Evolutionary conservation across 2,888 invertebrate genomes (phyloP).

Genomic region (Mantis religiosa): DNA sequence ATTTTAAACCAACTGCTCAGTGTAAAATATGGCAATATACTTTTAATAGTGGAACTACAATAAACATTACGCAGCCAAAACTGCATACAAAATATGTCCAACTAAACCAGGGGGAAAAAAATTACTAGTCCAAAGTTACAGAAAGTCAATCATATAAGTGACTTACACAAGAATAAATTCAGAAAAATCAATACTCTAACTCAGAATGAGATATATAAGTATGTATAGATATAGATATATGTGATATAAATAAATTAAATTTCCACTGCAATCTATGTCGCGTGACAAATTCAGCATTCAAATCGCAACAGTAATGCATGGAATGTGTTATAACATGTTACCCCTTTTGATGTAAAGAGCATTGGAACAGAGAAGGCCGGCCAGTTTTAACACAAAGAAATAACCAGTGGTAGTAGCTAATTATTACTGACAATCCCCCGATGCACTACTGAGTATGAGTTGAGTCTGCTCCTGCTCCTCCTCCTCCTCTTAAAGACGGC

Average conservation of each 20-base stretch:
- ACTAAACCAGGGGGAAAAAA: neutral
- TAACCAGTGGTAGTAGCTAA: constrained; percentile 23
- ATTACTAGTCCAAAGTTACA: neutral
- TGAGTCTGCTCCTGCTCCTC: neutral
- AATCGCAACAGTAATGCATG: constrained; percentile 21
- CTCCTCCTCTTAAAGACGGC: neutral
- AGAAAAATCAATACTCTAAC: constrained; percentile 10
- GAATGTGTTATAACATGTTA: constrained; percentile 14
- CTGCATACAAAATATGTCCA: constrained; percentile 5
- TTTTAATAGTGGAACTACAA: constrained; percentile 14
- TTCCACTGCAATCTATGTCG: constrained; percentile 16
- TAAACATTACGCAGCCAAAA: constrained; percentile 1
- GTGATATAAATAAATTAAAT: constrained; percentile 24
- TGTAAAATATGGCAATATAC: constrained; percentile 18
- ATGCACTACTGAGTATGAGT: constrained; percentile 10
- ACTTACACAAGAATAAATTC: constrained; percentile 9
- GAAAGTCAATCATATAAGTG: constrained; percentile 1
- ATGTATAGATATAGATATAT: neutral
- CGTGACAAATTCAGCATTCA: neutral
- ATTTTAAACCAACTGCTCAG: constrained; percentile 4
- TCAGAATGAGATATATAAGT: neutral
- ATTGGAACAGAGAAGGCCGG: constrained; percentile 21
- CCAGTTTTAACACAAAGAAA: constrained; percentile 27
- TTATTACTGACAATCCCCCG: constrained; percentile 23
- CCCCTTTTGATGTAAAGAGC: constrained; percentile 9